Conservation (phyloP, 2,113 vertebrate genomes). For the Triplophysa tibetana region DNA sequence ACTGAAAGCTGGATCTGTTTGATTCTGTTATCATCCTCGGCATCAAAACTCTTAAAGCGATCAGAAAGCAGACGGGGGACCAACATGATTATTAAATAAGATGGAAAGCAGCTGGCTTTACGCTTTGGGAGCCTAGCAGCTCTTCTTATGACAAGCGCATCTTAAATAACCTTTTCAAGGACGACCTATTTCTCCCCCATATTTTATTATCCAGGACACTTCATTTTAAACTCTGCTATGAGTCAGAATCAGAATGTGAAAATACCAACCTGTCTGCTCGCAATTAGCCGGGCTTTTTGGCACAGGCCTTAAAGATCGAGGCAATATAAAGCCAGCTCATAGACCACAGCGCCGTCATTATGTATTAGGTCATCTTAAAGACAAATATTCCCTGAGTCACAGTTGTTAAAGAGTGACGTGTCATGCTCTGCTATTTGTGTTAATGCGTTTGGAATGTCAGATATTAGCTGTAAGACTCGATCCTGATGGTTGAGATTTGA, state of each 20-base stretch:
- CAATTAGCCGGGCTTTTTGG: background rate
- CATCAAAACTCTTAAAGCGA: slow-evolving; percentile 4
- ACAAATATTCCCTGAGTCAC: slow-evolving; percentile 22
- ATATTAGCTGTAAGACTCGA: background rate
- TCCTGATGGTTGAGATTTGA: background rate
- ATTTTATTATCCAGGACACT: slow-evolving; percentile 27
- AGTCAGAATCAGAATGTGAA: slow-evolving; percentile 28
- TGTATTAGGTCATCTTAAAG: slow-evolving; percentile 31
- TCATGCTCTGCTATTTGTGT: background rate
- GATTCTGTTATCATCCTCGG: background rate
- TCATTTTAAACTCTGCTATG: background rate
- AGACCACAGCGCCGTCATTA: background rate
- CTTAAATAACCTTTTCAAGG: slow-evolving; percentile 19
- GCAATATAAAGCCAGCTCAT: slow-evolving; percentile 12
- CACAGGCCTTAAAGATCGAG: background rate
- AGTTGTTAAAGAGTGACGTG: slow-evolving; percentile 17
- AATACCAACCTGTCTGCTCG: slow-evolving; percentile 1
- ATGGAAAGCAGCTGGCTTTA: background rate
- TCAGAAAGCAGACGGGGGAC: background rate
- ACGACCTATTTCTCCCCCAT: background rate
- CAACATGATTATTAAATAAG: background rate
- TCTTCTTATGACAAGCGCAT: background rate
- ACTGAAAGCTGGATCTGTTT: background rate
- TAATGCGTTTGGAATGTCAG: slow-evolving; percentile 36
- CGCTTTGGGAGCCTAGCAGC: background rate